Evolutionary conservation across 1,140 invertebrate genomes (phyloP), one percentile per base, ranked within the genome.

Genomic region (Camponotus floridanus): DNA sequence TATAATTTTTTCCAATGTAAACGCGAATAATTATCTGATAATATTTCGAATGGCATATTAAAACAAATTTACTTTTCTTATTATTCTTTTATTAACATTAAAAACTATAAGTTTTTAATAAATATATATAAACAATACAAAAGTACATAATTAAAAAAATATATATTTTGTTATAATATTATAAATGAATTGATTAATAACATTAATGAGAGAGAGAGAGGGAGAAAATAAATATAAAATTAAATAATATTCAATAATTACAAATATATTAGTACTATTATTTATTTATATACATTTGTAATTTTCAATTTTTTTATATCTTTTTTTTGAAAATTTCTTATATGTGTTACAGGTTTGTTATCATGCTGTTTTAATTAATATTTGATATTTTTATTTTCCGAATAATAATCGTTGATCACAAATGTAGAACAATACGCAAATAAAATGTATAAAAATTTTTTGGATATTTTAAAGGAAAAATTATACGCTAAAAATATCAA

Each of bases 181-280:
- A 3, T 2, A 15, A 64, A 59, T 76, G 48, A 21, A 74, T 59
- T 73, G 0, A 1, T 76, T 31, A 62, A 39, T 15, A 42, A 42
- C 31, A 33, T 61, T 39, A 8, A 42, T 42, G 8, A 15, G 26
- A 26, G 26, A 26, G 26, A 26, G 26, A 26, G 26, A 26, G 26
- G 26, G 26, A 26, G 26, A 48, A 48, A 15, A 13, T 65, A 65
- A 8, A 3, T 33, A 13, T 57, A 57, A 21, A 59, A 59, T n/a
- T 68, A 36, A 55, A 73, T 55, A 55, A 71, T 36, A 71, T 70
- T n/a, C 7, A 13, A 51, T 26, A 51, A 51, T 70, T 33, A 51
- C 13, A 70, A 70, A 70, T 70, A 5, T 51, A 2, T 70, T 48
- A 1, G 48, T 48, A 31, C 9, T 2, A 45, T 70, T 48, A 18